These are phyloP conservation scores for Chloebia gouldiae DNA, from an alignment of 2,113 vertebrate genomes.

Conservation along the genomic window DNA sequence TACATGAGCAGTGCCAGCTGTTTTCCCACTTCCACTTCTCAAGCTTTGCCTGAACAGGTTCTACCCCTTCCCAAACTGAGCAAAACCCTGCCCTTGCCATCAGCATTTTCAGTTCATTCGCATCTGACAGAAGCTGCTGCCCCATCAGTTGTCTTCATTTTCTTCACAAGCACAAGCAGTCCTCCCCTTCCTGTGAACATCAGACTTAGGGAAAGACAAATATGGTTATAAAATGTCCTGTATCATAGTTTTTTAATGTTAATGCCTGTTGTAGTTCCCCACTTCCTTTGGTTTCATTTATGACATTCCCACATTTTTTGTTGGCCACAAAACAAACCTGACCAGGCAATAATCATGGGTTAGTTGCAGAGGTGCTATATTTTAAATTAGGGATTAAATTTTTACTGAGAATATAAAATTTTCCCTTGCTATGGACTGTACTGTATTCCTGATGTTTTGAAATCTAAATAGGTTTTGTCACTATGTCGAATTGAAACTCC, in stretches of 20 bases:
- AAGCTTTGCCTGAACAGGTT: background rate
- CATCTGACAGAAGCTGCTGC: background rate
- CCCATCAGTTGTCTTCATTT: background rate
- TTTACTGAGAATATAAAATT: background rate
- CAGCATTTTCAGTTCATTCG: background rate
- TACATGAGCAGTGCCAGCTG: background rate
- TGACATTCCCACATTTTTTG: background rate
- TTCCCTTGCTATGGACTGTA: background rate
- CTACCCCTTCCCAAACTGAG: background rate
- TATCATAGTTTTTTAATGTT: background rate
- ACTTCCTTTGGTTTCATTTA: background rate
- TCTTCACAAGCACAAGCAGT: background rate
- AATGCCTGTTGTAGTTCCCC: background rate
- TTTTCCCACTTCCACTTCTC: background rate
- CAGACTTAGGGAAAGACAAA: background rate
- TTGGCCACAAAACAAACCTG: background rate
- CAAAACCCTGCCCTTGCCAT: background rate
- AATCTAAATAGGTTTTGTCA: background rate
- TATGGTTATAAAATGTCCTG: background rate
- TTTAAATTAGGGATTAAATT: background rate
- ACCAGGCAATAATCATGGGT: background rate
- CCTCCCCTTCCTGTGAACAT: background rate
- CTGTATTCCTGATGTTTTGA: background rate
- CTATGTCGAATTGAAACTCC: background rate
- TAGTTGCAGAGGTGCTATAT: background rate